These are phyloP conservation scores for Styela clava DNA, from an alignment of 23 tunicate genomes.

Conservation along the genomic window DNA sequence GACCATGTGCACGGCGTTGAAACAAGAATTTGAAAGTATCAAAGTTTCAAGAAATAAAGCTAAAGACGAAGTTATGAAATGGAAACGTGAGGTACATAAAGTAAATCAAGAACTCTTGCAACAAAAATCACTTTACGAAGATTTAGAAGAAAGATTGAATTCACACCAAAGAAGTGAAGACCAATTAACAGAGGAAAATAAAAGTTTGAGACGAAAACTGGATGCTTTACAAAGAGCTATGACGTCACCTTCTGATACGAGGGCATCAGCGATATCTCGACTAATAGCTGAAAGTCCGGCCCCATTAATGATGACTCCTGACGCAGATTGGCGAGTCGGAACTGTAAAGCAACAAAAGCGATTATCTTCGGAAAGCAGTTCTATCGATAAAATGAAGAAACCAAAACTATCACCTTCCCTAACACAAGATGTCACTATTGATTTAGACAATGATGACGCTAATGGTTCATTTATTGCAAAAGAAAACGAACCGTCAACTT, in stretches of 20 bases:
- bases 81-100: slow-evolving; percentile 39
- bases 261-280: slow-evolving; percentile 66
- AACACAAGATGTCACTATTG: slow-evolving; percentile 6
- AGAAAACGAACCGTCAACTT: neutral
- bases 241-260: slow-evolving; percentile 72
- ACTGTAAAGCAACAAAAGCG: slow-evolving; percentile 13
- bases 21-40: slow-evolving; percentile 77
- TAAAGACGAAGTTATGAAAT: slow-evolving; percentile 44
- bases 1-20: slow-evolving; percentile 68
- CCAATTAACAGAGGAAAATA: slow-evolving; percentile 44
- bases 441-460: neutral
- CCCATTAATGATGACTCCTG: slow-evolving; percentile 68
- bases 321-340: slow-evolving; percentile 1
- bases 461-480: neutral
- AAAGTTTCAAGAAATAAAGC: slow-evolving; percentile 43
- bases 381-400: slow-evolving; percentile 18
- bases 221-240: slow-evolving; percentile 63
- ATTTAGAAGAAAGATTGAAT: slow-evolving; percentile 16
- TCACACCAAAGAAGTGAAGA: slow-evolving; percentile 41
- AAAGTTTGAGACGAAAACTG: slow-evolving; percentile 53
- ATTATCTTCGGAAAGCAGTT: neutral
- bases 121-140: slow-evolving; percentile 19
- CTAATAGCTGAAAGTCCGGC: slow-evolving; percentile 89
- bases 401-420: slow-evolving; percentile 43
- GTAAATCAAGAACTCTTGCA: slow-evolving; percentile 20